phyloP scores from a whole-genome alignment of 2,797 vertebrate genomes.

The Gallinago nigripennis region DNA sequence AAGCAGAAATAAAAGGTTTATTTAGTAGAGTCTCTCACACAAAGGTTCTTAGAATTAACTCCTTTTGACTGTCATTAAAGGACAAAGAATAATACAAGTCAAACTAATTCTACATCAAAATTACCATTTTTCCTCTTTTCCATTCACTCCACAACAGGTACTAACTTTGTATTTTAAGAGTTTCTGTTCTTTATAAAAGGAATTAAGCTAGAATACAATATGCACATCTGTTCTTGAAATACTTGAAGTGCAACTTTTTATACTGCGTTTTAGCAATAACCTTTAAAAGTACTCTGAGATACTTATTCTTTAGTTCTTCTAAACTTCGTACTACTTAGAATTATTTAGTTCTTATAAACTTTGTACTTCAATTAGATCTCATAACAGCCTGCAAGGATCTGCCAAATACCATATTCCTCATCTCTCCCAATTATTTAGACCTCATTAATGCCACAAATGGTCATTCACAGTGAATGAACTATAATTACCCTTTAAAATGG shows the following conservation, averaged over 20 bases:
- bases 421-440: background rate
- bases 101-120: background rate
- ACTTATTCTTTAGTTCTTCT: background rate
- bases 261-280: background rate
- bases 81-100: background rate
- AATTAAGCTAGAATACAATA: background rate
- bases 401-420: background rate
- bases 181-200: background rate
- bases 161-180: background rate
- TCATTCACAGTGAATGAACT: background rate
- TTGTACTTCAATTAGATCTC: background rate
- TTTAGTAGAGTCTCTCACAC: background rate
- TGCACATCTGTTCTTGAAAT: background rate
- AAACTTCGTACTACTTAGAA: background rate
- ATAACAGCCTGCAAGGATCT: background rate
- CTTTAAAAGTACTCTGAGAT: background rate
- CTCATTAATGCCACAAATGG: background rate
- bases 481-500: background rate
- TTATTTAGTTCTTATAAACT: background rate
- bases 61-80: background rate
- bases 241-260: background rate
- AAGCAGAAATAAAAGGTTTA: background rate
- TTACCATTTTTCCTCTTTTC: background rate
- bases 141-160: background rate
- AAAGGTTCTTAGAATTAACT: background rate